These are phyloP conservation scores for Scelioninae gen. 1 DNA, from an alignment of 2,888 invertebrate species.

Conservation along the genomic window DNA sequence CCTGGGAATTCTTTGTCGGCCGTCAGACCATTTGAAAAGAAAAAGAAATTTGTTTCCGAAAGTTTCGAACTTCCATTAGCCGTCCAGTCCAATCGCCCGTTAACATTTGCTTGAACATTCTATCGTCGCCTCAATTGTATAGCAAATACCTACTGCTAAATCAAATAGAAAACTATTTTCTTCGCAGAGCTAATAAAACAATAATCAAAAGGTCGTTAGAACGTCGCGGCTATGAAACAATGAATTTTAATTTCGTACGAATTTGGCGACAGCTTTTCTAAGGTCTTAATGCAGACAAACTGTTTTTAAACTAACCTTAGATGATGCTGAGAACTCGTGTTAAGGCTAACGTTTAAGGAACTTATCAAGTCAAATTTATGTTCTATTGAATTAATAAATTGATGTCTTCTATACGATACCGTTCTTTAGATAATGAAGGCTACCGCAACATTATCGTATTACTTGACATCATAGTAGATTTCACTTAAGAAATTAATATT, in stretches of 20 bases:
- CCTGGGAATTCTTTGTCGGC: constrained; percentile 74
- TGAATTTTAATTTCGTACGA: background rate
- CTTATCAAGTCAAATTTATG: constrained; percentile 34
- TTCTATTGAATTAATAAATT: constrained; percentile 42
- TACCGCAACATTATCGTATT: constrained; percentile 53
- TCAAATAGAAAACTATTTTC: constrained; percentile 46
- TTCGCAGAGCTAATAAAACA: constrained; percentile 23
- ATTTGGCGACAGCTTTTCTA: background rate
- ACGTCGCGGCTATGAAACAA: background rate
- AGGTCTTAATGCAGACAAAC: background rate
- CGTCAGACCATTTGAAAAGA: constrained; percentile 70
- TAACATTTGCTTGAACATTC: constrained; percentile 60
- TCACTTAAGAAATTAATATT: constrained; percentile 28
- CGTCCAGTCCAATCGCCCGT: constrained; percentile 57
- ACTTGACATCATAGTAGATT: constrained; percentile 42
- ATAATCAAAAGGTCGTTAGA: constrained; percentile 2
- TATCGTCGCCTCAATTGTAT: constrained; percentile 50
- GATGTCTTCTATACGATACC: constrained; percentile 32
- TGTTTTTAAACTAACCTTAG: constrained; percentile 1
- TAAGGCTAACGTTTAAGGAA: constrained; percentile 12
- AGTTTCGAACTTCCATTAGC: constrained; percentile 79
- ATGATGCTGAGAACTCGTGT: background rate
- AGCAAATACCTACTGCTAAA: constrained; percentile 53
- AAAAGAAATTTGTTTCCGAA: constrained; percentile 74
- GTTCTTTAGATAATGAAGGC: constrained; percentile 48